Base-by-base conservation (phyloP, 2,797 vertebrate species). In the Anableps anableps region DNA sequence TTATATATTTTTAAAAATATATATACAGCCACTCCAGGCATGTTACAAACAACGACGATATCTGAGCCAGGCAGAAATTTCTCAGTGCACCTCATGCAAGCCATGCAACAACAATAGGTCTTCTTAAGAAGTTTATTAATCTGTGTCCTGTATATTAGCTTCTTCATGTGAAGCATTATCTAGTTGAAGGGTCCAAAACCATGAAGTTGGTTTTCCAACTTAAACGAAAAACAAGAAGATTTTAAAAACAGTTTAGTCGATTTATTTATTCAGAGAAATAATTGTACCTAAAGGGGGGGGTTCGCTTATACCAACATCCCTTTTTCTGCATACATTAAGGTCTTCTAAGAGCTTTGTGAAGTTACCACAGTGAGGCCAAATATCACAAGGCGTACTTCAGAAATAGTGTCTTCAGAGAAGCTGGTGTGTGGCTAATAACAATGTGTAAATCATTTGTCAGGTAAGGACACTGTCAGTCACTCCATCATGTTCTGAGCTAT, bases 401-500 rank as follows among this genome's bases (percentile, higher is more conserved):
- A 19, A 86, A 74, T 64, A 21, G 13, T 75, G 45, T 36, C 29
- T 51, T 64, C 75, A 71, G 85, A 77, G 60, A 41, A 45, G 68
- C 41, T n/a, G 55, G 11, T 36, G 16, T n/a, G 10, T 43, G 26
- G 53, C 34, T 71, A 48, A 60, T 11, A 78, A 62, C 82, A 73
- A 34, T 71, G 53, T 58, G 47, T 1, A 0, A 74, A 16, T 31
- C 50, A 14, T 84, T 72, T 80, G 29, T 50, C 43, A 48, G 72
- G 13, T 36, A 84, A 68, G 78, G 45, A 82, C n/a, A 60, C 8
- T 2, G 11, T 83, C 50, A 78, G 75, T 80, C 82, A 70, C 38
- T 80, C 78, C 47, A 80, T 45, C 60, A 74, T 75, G 86, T 72
- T 31, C 50, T 43, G 29, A 81, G 74, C 74, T 84, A 29, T 70